Conservation (phyloP, 53 echinoderm and acorn worm genomes). For the Antedon mediterranea region DNA sequence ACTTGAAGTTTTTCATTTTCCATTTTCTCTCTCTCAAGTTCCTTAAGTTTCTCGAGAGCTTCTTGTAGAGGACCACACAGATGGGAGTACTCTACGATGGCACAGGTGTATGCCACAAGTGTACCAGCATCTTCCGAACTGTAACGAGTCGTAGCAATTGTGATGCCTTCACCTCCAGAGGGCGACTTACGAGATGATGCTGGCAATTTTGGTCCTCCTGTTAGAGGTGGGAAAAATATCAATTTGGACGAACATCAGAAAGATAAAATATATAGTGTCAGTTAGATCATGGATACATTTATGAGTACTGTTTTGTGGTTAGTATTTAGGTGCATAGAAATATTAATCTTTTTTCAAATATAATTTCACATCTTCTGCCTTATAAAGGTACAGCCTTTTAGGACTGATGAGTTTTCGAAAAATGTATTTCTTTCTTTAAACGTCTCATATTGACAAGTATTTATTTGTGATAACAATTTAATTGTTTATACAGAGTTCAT, state of each 20-base stretch:
- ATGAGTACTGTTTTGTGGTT: too few relatives aligned
- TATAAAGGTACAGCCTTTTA: too few relatives aligned
- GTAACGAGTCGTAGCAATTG: conserved; percentile 89
- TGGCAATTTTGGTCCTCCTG: conserved; percentile 58
- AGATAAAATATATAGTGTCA: neutral
- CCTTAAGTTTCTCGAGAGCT: conserved; percentile 42
- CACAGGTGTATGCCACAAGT: conserved; percentile 83
- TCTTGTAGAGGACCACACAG: conserved; percentile 63
- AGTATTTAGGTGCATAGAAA: too few relatives aligned
- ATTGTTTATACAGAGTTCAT: too few relatives aligned
- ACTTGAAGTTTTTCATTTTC: conserved; percentile 78
- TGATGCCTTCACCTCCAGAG: conserved; percentile 63
- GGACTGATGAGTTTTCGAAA: too few relatives aligned
- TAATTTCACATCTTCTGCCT: too few relatives aligned
- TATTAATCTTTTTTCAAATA: too few relatives aligned
- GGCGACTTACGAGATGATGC: conserved; percentile 71
- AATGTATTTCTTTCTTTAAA: too few relatives aligned
- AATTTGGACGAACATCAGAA: too few relatives aligned
- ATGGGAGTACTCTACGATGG: conserved; percentile 88
- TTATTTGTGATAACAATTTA: too few relatives aligned
- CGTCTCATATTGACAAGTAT: too few relatives aligned
- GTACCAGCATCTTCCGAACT: conserved; percentile 93
- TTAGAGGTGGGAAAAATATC: neutral
- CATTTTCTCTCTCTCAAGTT: conserved; percentile 63
- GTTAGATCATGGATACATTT: too few relatives aligned